Percentiles rank a stretch among this genome's conserved stretches.
Evolutionary conservation across 2,797 vertebrate species (phyloP).

Genomic region (Petrocephalus schoutedeni): DNA sequence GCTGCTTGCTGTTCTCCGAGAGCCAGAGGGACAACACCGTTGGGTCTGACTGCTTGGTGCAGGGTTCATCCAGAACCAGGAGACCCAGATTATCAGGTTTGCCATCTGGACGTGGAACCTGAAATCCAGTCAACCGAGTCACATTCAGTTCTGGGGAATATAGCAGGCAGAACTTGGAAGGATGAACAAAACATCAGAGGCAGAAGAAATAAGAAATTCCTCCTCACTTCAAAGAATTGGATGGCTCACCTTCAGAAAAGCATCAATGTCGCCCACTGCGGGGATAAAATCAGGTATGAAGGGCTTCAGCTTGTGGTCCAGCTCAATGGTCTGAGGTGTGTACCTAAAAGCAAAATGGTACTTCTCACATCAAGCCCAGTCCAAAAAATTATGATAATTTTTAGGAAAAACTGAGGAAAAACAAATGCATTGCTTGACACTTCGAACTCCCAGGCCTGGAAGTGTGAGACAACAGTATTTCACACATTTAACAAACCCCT

Average conservation of each 20-base stretch:
- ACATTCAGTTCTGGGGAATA: not conserved
- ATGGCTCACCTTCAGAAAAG: constrained; percentile 82
- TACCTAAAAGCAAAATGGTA: constrained; percentile 62
- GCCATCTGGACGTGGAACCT: constrained; percentile 83
- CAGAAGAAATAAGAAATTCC: not conserved
- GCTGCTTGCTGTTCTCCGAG: constrained; percentile 85
- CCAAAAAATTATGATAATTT: not conserved
- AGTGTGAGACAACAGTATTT: not conserved
- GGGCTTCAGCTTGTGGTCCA: constrained; percentile 86
- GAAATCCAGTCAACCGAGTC: not conserved
- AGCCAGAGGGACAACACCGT: constrained; percentile 88
- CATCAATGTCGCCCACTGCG: constrained; percentile 92
- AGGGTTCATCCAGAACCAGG: constrained; percentile 85
- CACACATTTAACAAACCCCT: not conserved
- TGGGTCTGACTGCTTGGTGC: constrained; percentile 85
- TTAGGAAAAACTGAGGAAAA: not conserved
- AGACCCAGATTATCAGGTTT: constrained; percentile 80
- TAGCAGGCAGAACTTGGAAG: not conserved
- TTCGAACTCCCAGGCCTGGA: not conserved
- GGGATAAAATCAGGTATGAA: constrained; percentile 97
- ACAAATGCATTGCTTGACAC: not conserved
- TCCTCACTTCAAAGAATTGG: not conserved
- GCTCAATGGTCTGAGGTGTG: constrained; percentile 73
- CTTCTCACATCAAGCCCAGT: not conserved
- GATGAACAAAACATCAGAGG: not conserved